Evolutionary conservation across 2,888 invertebrate species (phyloP), one percentile per base, ranked within the genome.

Genomic region (Drosophila anceps): DNA sequence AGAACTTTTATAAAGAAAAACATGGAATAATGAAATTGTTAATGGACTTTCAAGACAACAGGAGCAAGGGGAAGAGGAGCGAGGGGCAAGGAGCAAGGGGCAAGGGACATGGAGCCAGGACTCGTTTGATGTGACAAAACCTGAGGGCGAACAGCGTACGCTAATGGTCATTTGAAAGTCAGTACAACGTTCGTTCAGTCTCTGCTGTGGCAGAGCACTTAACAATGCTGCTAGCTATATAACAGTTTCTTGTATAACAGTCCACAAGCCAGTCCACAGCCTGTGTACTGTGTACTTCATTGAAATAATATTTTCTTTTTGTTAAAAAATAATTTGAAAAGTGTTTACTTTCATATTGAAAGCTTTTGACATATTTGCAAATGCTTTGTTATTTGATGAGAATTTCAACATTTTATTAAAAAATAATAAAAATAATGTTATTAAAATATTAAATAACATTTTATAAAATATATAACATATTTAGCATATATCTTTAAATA

Each of bases 11-110:
- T 46, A 73, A 83, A 88, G 73, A 85, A 53, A 69, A 58, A 61
- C 66, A 46, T 51, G 55, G 71, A 54, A 81, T 86, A 88, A 86
- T 83, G 89, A 84, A 88, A 79, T 86, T 79, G 84, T 84, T 88
- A 84, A 84, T 86, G 82, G 81, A 50, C 74, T 50, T 50, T 18
- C 29, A 29, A 67, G 73, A 31, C 20, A 8, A 24, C 44, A 15
- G 10, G 10, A 13, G 18, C 44, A 15, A 12, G 10, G n/a, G 18
- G 10, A 9, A 9, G 31, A 0, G 18, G 15, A 6, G 5, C 1
- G 1, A 20, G 55, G 18, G 13, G 12, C 12, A 13, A 2, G 15
- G 12, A 10, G 8, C 2, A n/a, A 0, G 18, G 15, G 10, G 1
- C 35, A 9, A 13, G 53, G 24, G 37, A 8, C 15, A 24, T 1